phyloP scores from a whole-genome alignment of 1,140 invertebrate species.

The Goniozus legneri region DNA sequence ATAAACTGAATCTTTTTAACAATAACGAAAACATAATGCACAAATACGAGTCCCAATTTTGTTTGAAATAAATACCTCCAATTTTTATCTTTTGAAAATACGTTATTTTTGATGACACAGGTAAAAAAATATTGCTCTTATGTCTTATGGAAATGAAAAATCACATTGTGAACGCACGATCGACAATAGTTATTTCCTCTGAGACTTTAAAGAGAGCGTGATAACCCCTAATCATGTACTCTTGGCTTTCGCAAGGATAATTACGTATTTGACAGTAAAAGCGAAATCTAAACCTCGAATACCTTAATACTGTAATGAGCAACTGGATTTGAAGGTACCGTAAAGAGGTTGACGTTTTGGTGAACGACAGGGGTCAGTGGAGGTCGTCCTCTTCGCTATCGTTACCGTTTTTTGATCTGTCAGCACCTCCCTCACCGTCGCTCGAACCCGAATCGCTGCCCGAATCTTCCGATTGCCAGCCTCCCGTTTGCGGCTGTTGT shows the following conservation, averaged over 20 bases:
- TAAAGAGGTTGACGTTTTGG: conserved; percentile 41
- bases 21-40: too few relatives aligned
- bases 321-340: conserved; percentile 53
- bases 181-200: too few relatives aligned
- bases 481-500: conserved; percentile 17
- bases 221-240: conserved; percentile 46
- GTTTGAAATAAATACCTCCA: too few relatives aligned
- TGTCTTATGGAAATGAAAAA: too few relatives aligned
- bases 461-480: conserved; percentile 50
- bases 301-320: conserved; percentile 57
- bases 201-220: conserved; percentile 45
- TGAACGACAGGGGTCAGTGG: conserved; percentile 51
- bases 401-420: conserved; percentile 47
- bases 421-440: conserved; percentile 43
- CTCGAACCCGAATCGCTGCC: conserved; percentile 50
- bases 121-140: too few relatives aligned
- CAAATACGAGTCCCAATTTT: too few relatives aligned
- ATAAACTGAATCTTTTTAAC: too few relatives aligned
- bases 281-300: conserved; percentile 55
- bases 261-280: conserved; percentile 56
- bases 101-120: too few relatives aligned
- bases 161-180: too few relatives aligned
- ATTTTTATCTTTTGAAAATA: too few relatives aligned
- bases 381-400: conserved; percentile 49
- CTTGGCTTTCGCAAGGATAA: conserved; percentile 47